Evolutionary conservation across 2,888 invertebrate genomes (phyloP).

Genomic region (Pristionchus fissidentatus): DNA sequence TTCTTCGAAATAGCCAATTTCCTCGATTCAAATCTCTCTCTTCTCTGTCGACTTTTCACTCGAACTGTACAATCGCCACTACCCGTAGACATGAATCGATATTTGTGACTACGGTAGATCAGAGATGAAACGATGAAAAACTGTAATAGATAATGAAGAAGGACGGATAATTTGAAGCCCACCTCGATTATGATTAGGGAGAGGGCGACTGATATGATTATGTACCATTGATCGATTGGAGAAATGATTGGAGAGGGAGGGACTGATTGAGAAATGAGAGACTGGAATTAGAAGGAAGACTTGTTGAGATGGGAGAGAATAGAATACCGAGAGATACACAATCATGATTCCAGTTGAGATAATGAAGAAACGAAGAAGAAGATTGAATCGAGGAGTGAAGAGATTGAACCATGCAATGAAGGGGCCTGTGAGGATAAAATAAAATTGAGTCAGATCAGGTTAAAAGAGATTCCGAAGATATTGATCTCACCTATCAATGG

Average conservation of each 20-base stretch:
- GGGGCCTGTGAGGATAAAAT: background rate
- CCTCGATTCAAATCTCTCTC: slow-evolving; percentile 24
- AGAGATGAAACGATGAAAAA: slow-evolving; percentile 3
- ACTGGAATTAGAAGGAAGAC: background rate
- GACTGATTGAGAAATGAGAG: background rate
- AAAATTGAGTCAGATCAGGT: background rate
- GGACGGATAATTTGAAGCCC: background rate
- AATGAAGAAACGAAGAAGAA: slow-evolving; percentile 17
- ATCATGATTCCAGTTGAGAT: background rate
- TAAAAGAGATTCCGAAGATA: background rate
- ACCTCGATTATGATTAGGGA: slow-evolving; percentile 39
- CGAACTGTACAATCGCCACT: slow-evolving; percentile 10
- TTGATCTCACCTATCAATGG: slow-evolving; percentile 30
- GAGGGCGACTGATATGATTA: background rate
- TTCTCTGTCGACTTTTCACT: slow-evolving; percentile 36
- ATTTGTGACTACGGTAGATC: background rate
- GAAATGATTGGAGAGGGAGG: background rate
- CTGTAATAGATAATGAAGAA: background rate
- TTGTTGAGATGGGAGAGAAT: background rate
- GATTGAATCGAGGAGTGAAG: slow-evolving; percentile 41
- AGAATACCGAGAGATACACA: background rate
- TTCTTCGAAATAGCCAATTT: slow-evolving; percentile 7
- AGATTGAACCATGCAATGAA: slow-evolving; percentile 35
- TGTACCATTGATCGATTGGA: slow-evolving; percentile 41
- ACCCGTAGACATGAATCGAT: slow-evolving; percentile 14